A percentile compares a stretch with the other conserved stretches of the same genome.
These are phyloP conservation scores for Coptodon rendalli DNA, from an alignment of 2,113 vertebrate species.

Conservation along the genomic window DNA sequence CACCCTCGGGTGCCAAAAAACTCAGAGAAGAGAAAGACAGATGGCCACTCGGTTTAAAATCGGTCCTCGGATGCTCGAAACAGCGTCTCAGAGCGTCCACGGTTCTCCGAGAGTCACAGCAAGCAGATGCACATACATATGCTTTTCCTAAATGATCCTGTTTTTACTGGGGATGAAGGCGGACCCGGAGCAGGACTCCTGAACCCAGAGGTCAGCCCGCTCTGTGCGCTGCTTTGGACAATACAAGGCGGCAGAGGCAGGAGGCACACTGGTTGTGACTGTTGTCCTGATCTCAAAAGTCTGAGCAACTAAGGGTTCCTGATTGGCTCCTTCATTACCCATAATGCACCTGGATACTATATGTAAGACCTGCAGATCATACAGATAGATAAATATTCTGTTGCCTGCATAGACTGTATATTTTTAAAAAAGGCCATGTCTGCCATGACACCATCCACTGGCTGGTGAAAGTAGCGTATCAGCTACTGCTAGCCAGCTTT, in stretches of 20 bases:
- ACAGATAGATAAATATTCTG: neutral
- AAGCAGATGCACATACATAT: slow-evolving; percentile 74
- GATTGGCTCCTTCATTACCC: neutral
- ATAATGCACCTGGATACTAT: neutral
- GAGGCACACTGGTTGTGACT: neutral
- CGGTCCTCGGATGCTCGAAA: slow-evolving; percentile 39
- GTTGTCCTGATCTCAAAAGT: neutral
- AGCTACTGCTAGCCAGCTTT: neutral
- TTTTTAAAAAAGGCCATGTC: neutral
- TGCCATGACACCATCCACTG: neutral
- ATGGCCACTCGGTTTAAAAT: slow-evolving; percentile 67
- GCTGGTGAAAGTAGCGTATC: neutral
- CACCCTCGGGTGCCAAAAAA: slow-evolving; percentile 54
- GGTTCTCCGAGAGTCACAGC: slow-evolving; percentile 45
- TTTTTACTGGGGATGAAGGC: slow-evolving; percentile 9
- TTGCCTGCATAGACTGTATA: neutral
- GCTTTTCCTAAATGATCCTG: slow-evolving; percentile 61
- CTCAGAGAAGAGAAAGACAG: slow-evolving; percentile 63
- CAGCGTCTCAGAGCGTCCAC: slow-evolving; percentile 17
- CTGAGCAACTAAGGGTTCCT: neutral
- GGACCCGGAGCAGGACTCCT: neutral
- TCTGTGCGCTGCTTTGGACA: neutral
- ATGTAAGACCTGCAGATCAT: neutral
- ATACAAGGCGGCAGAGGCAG: neutral
- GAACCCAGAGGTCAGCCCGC: neutral